phyloP scores from a whole-genome alignment of 2,797 vertebrate species.

The Eleutherodactylus coqui region DNA sequence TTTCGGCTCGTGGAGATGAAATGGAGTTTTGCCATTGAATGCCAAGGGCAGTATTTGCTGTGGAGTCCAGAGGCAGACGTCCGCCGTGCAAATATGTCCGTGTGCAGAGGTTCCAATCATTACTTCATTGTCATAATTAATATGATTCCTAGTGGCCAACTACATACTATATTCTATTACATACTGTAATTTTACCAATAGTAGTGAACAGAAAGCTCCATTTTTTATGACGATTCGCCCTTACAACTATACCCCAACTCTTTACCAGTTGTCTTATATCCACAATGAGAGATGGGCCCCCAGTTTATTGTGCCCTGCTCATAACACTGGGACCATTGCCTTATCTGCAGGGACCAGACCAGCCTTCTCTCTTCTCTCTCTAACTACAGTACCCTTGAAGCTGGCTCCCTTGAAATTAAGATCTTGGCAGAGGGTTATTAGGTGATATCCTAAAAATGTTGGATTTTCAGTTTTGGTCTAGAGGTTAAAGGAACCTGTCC shows the following conservation, averaged over 20 bases:
- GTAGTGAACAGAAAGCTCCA: neutral
- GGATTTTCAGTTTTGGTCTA: neutral
- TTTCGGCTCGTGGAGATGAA: no score
- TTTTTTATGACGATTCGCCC: neutral
- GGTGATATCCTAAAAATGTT: neutral
- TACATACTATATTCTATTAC: neutral
- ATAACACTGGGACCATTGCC: conserved; percentile 1
- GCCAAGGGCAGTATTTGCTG: no score
- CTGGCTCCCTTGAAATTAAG: neutral
- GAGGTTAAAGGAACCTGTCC: no score
- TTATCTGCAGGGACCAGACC: neutral
- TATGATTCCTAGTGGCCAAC: no score
- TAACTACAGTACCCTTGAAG: neutral
- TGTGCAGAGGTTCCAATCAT: neutral
- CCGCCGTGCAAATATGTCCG: no score
- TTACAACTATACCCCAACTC: neutral
- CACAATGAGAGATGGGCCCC: neutral
- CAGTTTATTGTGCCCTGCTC: neutral
- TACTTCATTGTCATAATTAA: no score
- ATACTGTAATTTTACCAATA: neutral
- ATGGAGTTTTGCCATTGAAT: no score
- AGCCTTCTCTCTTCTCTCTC: neutral
- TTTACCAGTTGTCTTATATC: neutral
- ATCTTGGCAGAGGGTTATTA: neutral
- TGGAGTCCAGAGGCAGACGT: no score